These are phyloP conservation scores for Coluber constrictor DNA, from an alignment of 2,797 vertebrate genomes.

Conservation along the genomic window DNA sequence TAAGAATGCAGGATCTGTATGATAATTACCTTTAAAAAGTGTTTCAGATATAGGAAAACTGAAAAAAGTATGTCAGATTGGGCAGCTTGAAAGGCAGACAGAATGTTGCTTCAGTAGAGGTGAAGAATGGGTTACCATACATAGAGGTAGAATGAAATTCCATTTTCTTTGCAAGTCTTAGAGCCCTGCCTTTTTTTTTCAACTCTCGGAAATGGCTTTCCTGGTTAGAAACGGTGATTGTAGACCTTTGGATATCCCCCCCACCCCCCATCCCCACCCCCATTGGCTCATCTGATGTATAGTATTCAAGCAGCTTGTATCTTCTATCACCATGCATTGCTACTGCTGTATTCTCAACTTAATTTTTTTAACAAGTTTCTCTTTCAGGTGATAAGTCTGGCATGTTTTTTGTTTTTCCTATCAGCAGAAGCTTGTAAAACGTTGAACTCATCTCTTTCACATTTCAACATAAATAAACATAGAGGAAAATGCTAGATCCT, in stretches of 20 bases:
- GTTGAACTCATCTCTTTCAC: neutral
- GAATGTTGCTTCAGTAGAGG: neutral
- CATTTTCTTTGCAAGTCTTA: neutral
- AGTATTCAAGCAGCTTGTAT: neutral
- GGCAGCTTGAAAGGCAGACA: neutral
- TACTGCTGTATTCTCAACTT: constrained; percentile 1
- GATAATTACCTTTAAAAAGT: neutral
- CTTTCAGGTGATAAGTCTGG: constrained; percentile 2
- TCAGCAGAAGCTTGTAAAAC: neutral
- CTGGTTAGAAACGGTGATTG: neutral
- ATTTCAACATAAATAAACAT: neutral
- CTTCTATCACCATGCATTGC: neutral
- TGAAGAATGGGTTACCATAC: neutral
- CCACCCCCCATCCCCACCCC: neutral
- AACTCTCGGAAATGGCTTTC: neutral
- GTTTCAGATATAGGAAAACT: neutral
- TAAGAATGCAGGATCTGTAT: neutral
- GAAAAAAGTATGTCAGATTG: neutral
- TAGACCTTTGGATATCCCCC: neutral
- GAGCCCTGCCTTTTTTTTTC: neutral
- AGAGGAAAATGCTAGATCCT: neutral
- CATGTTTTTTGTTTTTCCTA: neutral
- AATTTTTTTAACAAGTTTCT: neutral
- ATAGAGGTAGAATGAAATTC: neutral
- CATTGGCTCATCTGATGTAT: neutral